A percentile compares a stretch with the other conserved stretches of the same genome.
These are phyloP conservation scores for Gavia stellata DNA, from an alignment of 2,113 vertebrate species.

Conservation along the genomic window DNA sequence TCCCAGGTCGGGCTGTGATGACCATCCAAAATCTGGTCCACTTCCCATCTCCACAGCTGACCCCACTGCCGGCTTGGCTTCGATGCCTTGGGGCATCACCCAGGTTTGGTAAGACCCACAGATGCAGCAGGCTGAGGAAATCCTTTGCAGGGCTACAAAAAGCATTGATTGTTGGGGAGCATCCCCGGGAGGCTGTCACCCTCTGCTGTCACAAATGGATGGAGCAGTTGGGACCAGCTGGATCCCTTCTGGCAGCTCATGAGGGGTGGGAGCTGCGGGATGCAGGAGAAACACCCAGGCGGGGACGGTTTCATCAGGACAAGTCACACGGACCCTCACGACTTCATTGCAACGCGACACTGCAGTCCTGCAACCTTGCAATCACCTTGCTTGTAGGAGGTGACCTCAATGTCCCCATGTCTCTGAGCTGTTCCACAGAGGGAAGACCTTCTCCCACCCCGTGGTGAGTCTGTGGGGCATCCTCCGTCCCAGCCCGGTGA, in stretches of 20 bases:
- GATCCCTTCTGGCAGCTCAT: not conserved
- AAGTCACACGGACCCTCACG: fast-evolving
- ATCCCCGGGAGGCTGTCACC: not conserved
- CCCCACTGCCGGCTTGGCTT: not conserved
- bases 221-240: not conserved
- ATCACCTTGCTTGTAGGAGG: not conserved
- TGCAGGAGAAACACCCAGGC: not conserved
- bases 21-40: not conserved
- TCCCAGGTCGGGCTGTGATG: not conserved
- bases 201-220: not conserved
- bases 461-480: not conserved
- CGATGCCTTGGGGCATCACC: fast-evolving
- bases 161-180: fast-evolving
- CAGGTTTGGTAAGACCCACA: not conserved
- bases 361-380: not conserved
- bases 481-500: not conserved
- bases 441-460: not conserved
- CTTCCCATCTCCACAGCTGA: not conserved
- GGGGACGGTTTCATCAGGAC: not conserved
- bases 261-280: not conserved
- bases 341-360: not conserved
- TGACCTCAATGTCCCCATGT: not conserved
- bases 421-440: not conserved
- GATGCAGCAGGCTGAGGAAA: not conserved
- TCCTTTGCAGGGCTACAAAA: not conserved